These are phyloP conservation scores for Xestobium rufovillosum DNA, from an alignment of 2,888 invertebrate species.

Conservation along the genomic window DNA sequence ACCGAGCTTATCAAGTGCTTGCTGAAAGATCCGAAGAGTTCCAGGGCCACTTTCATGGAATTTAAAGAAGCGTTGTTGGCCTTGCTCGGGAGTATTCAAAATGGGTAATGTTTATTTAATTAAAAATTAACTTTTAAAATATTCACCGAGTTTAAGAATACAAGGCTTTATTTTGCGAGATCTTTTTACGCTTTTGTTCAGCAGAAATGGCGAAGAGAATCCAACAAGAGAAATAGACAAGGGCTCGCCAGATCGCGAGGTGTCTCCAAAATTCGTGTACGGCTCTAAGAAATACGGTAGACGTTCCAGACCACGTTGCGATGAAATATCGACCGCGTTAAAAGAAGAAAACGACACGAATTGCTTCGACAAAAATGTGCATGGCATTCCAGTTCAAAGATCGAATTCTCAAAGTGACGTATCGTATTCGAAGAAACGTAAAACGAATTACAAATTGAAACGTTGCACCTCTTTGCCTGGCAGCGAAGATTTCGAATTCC, in stretches of 20 bases:
- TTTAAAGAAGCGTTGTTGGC: slow-evolving; percentile 70
- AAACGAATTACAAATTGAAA: slow-evolving; percentile 46
- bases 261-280: slow-evolving; percentile 64
- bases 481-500: slow-evolving; percentile 29
- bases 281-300: slow-evolving; percentile 72
- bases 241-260: slow-evolving; percentile 58
- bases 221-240: slow-evolving; percentile 42
- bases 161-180: too few species aligned
- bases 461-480: slow-evolving; percentile 51
- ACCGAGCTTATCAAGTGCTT: slow-evolving; percentile 55
- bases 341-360: slow-evolving; percentile 40
- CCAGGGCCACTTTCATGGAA: slow-evolving; percentile 59
- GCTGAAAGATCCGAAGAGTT: slow-evolving; percentile 45
- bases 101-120: too few species aligned
- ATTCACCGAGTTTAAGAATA: too few species aligned
- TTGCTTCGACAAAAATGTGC: slow-evolving; percentile 26
- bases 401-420: slow-evolving; percentile 52
- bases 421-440: slow-evolving; percentile 45
- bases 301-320: slow-evolving; percentile 55
- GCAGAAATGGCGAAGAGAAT: slow-evolving; percentile 23
- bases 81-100: slow-evolving; percentile 53
- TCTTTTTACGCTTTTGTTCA: too few species aligned
- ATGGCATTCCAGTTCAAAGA: slow-evolving; percentile 44
- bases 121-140: too few species aligned
- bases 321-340: slow-evolving; percentile 35